Evolutionary conservation across 1,140 invertebrate genomes (phyloP), one percentile per base, ranked within the genome.

Genomic region (Lordiphosa mommai): DNA sequence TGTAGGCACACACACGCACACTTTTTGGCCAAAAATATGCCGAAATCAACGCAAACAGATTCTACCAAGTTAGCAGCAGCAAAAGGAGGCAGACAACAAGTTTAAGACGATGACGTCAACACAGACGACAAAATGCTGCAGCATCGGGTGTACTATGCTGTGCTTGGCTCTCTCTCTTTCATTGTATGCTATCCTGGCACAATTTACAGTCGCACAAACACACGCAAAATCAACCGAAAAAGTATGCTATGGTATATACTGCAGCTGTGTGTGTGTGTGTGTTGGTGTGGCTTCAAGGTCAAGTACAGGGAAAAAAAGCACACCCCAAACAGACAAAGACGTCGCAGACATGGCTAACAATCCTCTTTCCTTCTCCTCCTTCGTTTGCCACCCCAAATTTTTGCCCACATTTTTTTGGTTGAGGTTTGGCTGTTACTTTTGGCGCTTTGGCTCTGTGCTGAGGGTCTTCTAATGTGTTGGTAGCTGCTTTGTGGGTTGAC

Each of bases 31-130:
- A 76, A 80, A 80, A 86, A 82, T 71, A 84, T 85, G 79, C 79
- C 79, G 80, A 84, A 79, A 79, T 79, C 71, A 86, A 86, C 82
- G 82, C 82, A 86, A 86, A 86, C 82, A 86, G 76, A 70, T 82
- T 86, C 59, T 60, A 86, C 82, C 84, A 69, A 86, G 82, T 47
- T 46, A 72, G 17, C 82, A 86, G 84, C 38, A 86, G 38, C 38
- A 55, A 74, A 60, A 67, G 47, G 46, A 57, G 43, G 63, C 40
- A 68, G 44, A 50, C 38, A 56, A 10, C 32, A 40, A 43, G 17
- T 29, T 9, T 16, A 9, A 17, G 40, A 40, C 17, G 9, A 16
- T 5, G 10, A 36, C 12, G 12, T 23, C 17, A 16, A 57, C 13
- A 4, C 47, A 10, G 17, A 38, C 13, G 32, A 43, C 12, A n/a